Evolutionary conservation across 2,888 invertebrate species (phyloP), one percentile per base, ranked within the genome.

Genomic region (Elmis aenea): DNA sequence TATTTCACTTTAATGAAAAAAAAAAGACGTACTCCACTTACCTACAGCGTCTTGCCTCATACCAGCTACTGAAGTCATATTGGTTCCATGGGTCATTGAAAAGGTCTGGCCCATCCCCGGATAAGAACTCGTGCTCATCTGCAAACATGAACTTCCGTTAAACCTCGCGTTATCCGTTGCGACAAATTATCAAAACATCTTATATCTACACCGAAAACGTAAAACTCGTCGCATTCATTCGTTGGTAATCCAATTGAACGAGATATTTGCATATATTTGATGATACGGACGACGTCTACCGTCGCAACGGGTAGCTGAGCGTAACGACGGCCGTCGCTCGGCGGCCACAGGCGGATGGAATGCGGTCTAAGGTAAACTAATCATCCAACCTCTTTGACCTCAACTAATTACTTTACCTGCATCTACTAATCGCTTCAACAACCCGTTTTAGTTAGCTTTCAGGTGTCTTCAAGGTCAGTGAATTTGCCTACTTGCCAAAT

Each of bases 21-120:
- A 1, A n/a, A n/a, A n/a, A n/a, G n/a, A n/a, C n/a, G n/a, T n/a
- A n/a, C n/a, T n/a, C n/a, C n/a, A n/a, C n/a, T n/a, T n/a, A 85
- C 85, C 84, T 83, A 85, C 85, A 51, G 85, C 76, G 64, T 86
- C 86, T 66, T 86, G 86, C 54, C 92, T 77, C 81, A 91, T 90
- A 52, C 89, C 89, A 27, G 79, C 73, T 22, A 89, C 88, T 33
- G 89, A 85, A 49, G 88, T 84, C 92, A 93, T 93, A 66, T 92
- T 92, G 58, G 90, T 83, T 36, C 88, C 79, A 68, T 93, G 92
- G 27, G 90, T 82, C 90, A 94, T 93, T 44, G 91, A 87, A 72
- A 94, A 95, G 27, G 91, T 90, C 67, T 94, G 94, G 12, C 88
- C 86, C 89, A 94, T 93, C 47, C 84, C 81, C 30, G 92, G 90